A percentile compares a stretch with the other conserved stretches of the same genome.
Evolutionary conservation across 2,797 vertebrate species (phyloP).

Genomic region (Odontamblyopus lacepedii): DNA sequence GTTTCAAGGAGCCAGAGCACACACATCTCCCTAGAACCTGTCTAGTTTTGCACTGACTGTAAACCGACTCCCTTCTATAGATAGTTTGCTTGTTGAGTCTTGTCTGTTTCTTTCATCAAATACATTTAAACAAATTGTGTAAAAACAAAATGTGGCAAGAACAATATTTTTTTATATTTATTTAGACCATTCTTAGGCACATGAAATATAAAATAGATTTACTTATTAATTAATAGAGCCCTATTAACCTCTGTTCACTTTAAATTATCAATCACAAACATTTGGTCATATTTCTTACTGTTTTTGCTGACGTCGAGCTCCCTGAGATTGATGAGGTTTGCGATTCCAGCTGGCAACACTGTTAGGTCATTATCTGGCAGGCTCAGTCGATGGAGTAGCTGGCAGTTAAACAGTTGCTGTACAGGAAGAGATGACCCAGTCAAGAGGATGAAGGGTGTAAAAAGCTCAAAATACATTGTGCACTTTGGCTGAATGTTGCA

Average conservation of each 20-base stretch:
- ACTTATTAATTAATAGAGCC: neutral
- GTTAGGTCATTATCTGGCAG: constrained; percentile 98
- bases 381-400: constrained; percentile 94
- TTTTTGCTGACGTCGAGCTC: constrained; percentile 99
- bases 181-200: neutral
- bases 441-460: neutral
- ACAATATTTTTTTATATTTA: no score
- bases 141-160: neutral
- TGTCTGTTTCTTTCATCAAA: constrained; percentile 16
- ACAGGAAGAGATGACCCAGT: constrained; percentile 6
- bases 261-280: neutral
- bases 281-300: constrained; percentile 81
- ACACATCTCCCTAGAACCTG: neutral
- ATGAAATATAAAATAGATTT: neutral
- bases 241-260: neutral
- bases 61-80: neutral
- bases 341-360: constrained; percentile 91
- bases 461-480: neutral
- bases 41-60: neutral
- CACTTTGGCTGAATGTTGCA: neutral
- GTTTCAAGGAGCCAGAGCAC: neutral
- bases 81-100: constrained; percentile 25
- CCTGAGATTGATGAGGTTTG: constrained; percentile 99
- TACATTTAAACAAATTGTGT: neutral
- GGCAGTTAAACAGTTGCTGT: constrained; percentile 99